phyloP scores from a whole-genome alignment of 2,113 vertebrate species.

The Bubo blakistoni region DNA sequence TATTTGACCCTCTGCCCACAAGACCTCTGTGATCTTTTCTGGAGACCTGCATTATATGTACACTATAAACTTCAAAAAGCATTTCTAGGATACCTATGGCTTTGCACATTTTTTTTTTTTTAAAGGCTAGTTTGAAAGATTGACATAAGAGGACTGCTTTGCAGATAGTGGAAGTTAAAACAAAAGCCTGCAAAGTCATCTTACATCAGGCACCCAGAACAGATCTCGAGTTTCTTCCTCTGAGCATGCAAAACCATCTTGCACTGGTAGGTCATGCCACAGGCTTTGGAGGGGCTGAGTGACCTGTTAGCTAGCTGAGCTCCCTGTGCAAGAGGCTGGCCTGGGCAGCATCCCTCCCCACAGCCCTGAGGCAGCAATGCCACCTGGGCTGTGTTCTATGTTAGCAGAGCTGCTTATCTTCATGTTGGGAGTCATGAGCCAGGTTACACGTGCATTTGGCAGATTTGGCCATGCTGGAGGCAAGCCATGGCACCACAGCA shows the following conservation, averaged over 20 bases:
- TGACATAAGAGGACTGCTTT: not conserved
- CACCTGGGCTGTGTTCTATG: not conserved
- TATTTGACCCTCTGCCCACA: not conserved
- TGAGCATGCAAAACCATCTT: fast-evolving
- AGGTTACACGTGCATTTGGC: fast-evolving
- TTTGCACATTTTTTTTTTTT: not conserved
- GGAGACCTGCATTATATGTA: not conserved
- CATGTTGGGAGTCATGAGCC: fast-evolving
- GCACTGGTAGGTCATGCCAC: not conserved
- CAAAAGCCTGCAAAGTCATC: not conserved
- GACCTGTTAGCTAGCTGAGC: not conserved
- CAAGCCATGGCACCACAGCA: not conserved
- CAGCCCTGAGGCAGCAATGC: not conserved
- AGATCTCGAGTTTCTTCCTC: not conserved
- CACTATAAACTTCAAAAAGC: not conserved
- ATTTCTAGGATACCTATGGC: not conserved
- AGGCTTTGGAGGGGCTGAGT: not conserved
- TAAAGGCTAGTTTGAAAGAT: not conserved
- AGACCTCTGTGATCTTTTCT: not conserved
- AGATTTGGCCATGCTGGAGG: not conserved
- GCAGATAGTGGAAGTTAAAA: not conserved
- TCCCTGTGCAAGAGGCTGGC: fast-evolving
- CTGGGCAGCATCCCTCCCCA: not conserved
- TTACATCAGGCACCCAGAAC: not conserved
- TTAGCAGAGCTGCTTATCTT: not conserved